Evolutionary conservation across 2,888 invertebrate genomes (phyloP), one percentile per base, ranked within the genome.

Genomic region (Aleiodes leptofemur): DNA sequence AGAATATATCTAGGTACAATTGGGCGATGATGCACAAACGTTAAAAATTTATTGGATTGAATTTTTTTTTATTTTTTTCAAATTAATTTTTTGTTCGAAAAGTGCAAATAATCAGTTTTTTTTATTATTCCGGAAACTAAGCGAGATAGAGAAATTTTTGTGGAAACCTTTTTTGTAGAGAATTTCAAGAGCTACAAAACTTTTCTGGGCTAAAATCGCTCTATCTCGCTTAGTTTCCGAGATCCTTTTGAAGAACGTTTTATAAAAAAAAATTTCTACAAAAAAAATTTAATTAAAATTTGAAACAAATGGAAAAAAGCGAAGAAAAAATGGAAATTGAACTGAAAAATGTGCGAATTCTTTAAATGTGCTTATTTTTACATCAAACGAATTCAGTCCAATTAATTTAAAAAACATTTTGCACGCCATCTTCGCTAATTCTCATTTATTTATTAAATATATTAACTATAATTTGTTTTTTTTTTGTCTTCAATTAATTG

Each of bases 1-100:
- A 85, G 85, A 87, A 87, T 87, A 86, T 83, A 79, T 80, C 84
- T 86, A 85, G 83, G 82, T 86, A 86, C 82, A 84, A 84, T 83
- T 34, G 34, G 83, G 34, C 83, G 83, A 78, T 82, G 82, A 72
- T 69, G 74, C 69, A 69, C 66, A 72, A 73, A 74, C 75, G 76
- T 56, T 71, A 83, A 83, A 84, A 82, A 84, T 6, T 82, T 79
- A 77, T 73, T 76, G 76, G 61, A 70, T 74, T 70, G 77, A 80
- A 77, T 71, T 70, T 57, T 34, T 34, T 6, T 34, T 34, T 34
- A 77, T 71, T 70, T 57, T 34, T 34, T 6, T 34, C 3, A 2
- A 3, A 34, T 34, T 34, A 34, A 34, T 34, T 34, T 6, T 6
- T 34, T 34, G 0, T 34, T 34, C 34, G 3, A 4, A 34, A 6